Evolutionary conservation across 2,797 vertebrate species (phyloP).

Genomic region (Acanthopagrus latus): DNA sequence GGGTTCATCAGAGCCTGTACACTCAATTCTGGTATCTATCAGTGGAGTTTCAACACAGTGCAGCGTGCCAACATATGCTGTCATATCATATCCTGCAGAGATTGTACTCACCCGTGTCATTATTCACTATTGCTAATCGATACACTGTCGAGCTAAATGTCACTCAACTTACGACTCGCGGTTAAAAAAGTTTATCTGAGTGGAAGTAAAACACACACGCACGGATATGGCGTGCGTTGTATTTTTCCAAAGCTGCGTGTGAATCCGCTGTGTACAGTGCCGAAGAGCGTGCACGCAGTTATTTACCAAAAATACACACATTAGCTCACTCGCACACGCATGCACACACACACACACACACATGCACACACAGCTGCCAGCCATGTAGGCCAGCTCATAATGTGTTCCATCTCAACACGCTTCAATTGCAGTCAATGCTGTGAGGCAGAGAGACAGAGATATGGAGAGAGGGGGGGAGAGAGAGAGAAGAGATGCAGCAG

Average conservation of each 20-base stretch:
- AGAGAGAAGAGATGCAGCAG: conserved; percentile 46
- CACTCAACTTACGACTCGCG: conserved; percentile 3
- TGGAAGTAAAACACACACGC: neutral
- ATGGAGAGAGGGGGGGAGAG: conserved; percentile 24
- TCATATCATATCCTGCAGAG: neutral
- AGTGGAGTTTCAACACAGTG: neutral
- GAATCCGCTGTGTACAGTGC: conserved; percentile 32
- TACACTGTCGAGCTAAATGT: conserved; percentile 1
- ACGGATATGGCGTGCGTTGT: neutral
- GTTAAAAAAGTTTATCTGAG: conserved; percentile 4
- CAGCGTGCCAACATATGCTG: neutral
- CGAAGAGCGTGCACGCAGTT: conserved; percentile 15
- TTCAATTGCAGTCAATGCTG: conserved; percentile 76
- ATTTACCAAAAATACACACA: conserved; percentile 32
- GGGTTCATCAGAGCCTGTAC: neutral
- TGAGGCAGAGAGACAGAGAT: conserved; percentile 73
- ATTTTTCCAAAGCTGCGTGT: conserved; percentile 2
- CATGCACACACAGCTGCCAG: conserved; percentile 72
- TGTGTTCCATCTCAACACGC: conserved; percentile 80
- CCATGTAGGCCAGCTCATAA: conserved; percentile 81
- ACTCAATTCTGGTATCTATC: neutral
- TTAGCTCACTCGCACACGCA: conserved; percentile 14
- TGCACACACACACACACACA: conserved; percentile 32
- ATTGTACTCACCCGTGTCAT: neutral
- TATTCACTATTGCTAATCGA: neutral